Evolutionary conservation across 2,888 invertebrate genomes (phyloP).

Genomic region (Sinotaia quadrata): DNA sequence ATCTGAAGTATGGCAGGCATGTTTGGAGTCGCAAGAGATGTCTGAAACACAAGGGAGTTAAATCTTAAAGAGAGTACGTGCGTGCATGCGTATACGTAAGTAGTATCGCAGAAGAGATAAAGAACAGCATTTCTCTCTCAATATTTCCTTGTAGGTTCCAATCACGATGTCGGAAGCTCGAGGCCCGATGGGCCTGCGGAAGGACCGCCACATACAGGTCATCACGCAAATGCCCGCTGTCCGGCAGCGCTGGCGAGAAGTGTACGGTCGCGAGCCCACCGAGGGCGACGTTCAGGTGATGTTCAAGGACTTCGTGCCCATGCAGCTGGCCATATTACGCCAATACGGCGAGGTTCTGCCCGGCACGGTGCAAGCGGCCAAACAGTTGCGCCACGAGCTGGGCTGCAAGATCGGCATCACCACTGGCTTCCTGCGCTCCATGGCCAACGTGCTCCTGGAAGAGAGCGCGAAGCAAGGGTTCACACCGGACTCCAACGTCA

Average conservation of each 20-base stretch:
- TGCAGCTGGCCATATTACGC: constrained; percentile 60
- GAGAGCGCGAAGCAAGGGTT: constrained; percentile 68
- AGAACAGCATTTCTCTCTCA: too few relatives aligned
- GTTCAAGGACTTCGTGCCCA: constrained; percentile 69
- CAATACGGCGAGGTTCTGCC: constrained; percentile 47
- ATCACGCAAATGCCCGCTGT: constrained; percentile 65
- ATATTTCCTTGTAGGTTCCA: too few relatives aligned
- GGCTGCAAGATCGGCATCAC: constrained; percentile 65
- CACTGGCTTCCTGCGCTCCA: constrained; percentile 67
- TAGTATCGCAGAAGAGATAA: too few relatives aligned
- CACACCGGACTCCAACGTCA: constrained; percentile 66
- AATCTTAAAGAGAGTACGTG: too few relatives aligned
- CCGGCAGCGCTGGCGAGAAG: constrained; percentile 60
- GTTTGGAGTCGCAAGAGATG: too few relatives aligned
- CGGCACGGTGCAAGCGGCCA: constrained; percentile 59
- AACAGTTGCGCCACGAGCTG: constrained; percentile 53
- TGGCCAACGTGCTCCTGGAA: constrained; percentile 65
- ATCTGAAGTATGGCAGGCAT: too few relatives aligned
- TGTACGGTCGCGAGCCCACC: constrained; percentile 60
- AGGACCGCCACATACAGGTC: constrained; percentile 67
- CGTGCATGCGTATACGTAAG: too few relatives aligned
- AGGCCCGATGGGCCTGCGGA: constrained; percentile 71
- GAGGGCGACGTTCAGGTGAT: constrained; percentile 68
- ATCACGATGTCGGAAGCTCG: constrained; percentile 68
- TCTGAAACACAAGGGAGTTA: too few relatives aligned